phyloP scores from a whole-genome alignment of 2,797 vertebrate species.

The Chiroxiphia lanceolata region DNA sequence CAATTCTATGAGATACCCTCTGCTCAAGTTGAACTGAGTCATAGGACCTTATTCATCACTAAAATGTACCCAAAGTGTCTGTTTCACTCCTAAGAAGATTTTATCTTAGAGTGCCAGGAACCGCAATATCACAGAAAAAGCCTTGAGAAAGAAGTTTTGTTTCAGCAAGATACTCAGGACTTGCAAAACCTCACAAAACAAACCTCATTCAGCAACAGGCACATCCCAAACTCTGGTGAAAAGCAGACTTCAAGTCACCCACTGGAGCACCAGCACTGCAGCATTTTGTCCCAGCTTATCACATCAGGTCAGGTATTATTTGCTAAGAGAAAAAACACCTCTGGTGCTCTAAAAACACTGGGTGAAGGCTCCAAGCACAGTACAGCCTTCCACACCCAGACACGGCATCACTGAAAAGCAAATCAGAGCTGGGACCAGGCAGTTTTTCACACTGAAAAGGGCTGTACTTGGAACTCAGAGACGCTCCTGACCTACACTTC shows the following conservation, averaged over 20 bases:
- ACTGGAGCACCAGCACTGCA: background rate
- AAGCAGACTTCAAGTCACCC: background rate
- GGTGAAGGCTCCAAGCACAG: background rate
- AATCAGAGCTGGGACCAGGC: background rate
- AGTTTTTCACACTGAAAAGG: background rate
- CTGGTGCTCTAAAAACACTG: accelerated
- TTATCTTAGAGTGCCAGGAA: background rate
- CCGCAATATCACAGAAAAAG: background rate
- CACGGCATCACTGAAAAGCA: background rate
- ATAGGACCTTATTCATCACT: background rate
- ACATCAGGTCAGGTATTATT: background rate
- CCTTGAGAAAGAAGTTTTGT: background rate
- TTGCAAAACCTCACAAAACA: background rate
- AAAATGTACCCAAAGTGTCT: accelerated
- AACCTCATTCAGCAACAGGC: background rate
- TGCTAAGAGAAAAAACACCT: background rate
- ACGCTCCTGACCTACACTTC: background rate
- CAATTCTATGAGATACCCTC: background rate
- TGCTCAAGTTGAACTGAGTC: background rate
- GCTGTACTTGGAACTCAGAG: accelerated
- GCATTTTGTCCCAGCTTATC: background rate
- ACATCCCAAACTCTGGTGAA: background rate
- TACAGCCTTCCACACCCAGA: background rate
- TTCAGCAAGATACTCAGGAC: background rate
- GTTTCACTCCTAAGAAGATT: background rate